Percentiles rank a stretch among this genome's conserved stretches.
Conservation (phyloP, 1,140 invertebrate species). For the Pseudobourletiella spinata region DNA sequence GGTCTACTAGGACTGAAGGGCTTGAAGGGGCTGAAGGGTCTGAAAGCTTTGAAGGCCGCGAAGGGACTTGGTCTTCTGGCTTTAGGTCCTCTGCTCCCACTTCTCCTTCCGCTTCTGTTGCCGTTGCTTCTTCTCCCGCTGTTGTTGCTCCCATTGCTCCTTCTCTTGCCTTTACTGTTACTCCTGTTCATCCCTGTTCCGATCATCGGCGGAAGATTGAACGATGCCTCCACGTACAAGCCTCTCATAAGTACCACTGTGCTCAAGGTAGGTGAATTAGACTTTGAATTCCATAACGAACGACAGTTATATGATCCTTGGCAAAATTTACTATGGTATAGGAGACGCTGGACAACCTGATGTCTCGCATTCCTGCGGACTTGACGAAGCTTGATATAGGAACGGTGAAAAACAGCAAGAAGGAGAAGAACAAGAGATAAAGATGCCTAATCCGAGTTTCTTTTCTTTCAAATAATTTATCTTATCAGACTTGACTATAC, state of each 20-base stretch:
- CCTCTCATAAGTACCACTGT: no score
- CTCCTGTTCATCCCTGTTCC: constrained; percentile 18
- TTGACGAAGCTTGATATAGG: constrained; percentile 4
- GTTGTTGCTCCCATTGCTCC: neutral
- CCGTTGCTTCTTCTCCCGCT: constrained; percentile 1
- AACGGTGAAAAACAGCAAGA: no score
- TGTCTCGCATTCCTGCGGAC: neutral
- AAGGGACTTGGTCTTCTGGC: constrained; percentile 16
- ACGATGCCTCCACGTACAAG: no score
- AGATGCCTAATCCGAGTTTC: no score
- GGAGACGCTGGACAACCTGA: constrained; percentile 14
- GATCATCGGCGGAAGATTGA: no score
- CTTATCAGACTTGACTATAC: no score
- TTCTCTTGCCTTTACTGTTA: constrained; percentile 6
- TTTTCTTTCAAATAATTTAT: no score
- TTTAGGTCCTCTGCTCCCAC: constrained; percentile 1
- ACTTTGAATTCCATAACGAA: no score
- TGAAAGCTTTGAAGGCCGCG: constrained; percentile 16
- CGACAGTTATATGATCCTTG: no score
- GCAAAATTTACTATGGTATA: neutral
- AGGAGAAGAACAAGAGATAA: no score
- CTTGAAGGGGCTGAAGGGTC: constrained; percentile 17
- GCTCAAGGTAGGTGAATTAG: no score
- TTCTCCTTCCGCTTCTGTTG: constrained; percentile 4
- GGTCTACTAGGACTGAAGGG: constrained; percentile 17